Evolutionary conservation across 2,113 vertebrate genomes (phyloP).

Genomic region (Aramus guarauna): DNA sequence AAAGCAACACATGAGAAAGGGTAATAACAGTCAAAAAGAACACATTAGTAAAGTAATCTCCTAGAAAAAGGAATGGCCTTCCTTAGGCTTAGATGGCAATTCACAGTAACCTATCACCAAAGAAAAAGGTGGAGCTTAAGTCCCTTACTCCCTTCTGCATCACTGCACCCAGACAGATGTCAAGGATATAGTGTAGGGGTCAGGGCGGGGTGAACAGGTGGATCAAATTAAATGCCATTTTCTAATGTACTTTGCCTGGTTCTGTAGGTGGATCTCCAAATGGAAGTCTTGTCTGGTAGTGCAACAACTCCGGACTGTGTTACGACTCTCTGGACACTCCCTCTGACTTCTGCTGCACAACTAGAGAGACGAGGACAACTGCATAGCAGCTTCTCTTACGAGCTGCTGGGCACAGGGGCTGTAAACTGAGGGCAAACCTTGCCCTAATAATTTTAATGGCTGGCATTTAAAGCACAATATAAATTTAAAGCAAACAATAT

Average conservation of each 20-base stretch:
- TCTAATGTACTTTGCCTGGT: neutral
- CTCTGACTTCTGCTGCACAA: neutral
- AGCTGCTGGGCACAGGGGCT: neutral
- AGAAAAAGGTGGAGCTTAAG: neutral
- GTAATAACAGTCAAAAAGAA: neutral
- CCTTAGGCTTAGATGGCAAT: neutral
- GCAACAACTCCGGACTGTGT: neutral
- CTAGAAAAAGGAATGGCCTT: neutral
- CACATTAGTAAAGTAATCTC: neutral
- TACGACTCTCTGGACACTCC: neutral
- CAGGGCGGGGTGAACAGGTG: neutral
- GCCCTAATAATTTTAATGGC: slow-evolving; percentile 44
- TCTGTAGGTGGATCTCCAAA: neutral
- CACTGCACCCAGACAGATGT: neutral
- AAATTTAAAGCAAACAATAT: slow-evolving; percentile 54
- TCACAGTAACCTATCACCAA: neutral
- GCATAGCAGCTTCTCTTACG: neutral
- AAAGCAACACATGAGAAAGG: neutral
- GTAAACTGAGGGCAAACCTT: slow-evolving; percentile 33
- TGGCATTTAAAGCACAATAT: slow-evolving; percentile 51
- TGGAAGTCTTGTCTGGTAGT: neutral
- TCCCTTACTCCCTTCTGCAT: neutral
- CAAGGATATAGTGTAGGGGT: neutral
- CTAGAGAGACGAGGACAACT: neutral
- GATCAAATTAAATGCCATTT: neutral